Base-by-base conservation (phyloP, 2,797 vertebrate species). In the Scarus forsteni region DNA sequence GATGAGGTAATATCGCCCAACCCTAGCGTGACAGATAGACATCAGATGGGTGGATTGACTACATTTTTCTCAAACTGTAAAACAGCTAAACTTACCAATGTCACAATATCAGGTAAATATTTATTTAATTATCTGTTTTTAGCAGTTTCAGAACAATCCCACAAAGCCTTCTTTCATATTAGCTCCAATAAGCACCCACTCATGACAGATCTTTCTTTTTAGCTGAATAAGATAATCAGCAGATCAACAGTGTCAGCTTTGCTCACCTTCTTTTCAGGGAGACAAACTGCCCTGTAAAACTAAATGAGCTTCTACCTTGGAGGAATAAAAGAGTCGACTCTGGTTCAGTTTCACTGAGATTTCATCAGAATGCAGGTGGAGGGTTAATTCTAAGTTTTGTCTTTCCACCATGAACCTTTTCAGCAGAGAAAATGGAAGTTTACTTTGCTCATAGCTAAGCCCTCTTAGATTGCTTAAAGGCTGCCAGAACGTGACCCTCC, bases 361-460 rank as follows among this genome's bases (percentile, higher is more conserved):
- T 13, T 56, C 11, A 54, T 49, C 7, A 50, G 13, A 34, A 48
- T 48, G 15, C 0, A 0, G 38, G 11, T 54, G 60, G 27, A 56
- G 62, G 45, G 45, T 16, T 48, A 8, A 16, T 9, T 7, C 14
- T 50, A 42, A 12, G 3, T 45, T 45, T 60, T 43, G 3, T 43
- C 40, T 40, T 60, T 73, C 7, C 42, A 8, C 6, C 1, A 34
- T 43, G 62, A 19, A 13, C 51, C 13, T 15, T 8, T 3, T 51
- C 50, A 27, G 27, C 27, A 27, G 27, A 27, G 27, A 27, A 27
- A 27, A 27, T 27, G 27, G 27, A 27, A 27, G 63, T 66, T 36
- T 35, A 39, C 70, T 70, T 60, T 60, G 19, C 15, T 27, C 18
- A 36, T 54, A 62, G 15, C 34, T 68, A 42, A 18, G 35, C 63